Conservation (phyloP, 1,140 invertebrate species). For the Bombus consobrinus region DNA sequence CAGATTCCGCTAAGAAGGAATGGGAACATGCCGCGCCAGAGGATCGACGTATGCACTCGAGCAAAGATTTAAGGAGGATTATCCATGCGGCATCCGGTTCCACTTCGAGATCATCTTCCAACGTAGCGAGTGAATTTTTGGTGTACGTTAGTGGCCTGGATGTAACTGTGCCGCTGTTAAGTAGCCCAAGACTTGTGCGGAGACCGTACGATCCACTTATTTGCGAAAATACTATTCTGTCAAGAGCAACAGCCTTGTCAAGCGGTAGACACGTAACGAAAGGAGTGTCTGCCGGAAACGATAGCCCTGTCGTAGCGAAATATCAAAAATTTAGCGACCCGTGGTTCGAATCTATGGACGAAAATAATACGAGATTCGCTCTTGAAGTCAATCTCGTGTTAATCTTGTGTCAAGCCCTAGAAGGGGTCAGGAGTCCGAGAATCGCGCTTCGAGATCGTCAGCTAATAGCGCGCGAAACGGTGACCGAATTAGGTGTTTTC, state of each 20-base stretch:
- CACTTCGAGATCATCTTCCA: slow-evolving; percentile 48
- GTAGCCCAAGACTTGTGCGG: slow-evolving; percentile 76
- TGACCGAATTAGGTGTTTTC: slow-evolving; percentile 79
- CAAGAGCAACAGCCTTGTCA: slow-evolving; percentile 76
- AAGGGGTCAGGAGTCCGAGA: slow-evolving; percentile 79
- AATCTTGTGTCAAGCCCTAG: slow-evolving; percentile 78
- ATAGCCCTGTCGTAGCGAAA: slow-evolving; percentile 59
- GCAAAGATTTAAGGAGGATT: slow-evolving; percentile 77
- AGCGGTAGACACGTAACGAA: slow-evolving; percentile 71
- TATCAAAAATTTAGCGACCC: slow-evolving; percentile 71
- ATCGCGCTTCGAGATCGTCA: slow-evolving; percentile 78
- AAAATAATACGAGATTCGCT: slow-evolving; percentile 79
- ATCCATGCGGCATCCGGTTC: slow-evolving; percentile 66
- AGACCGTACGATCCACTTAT: slow-evolving; percentile 80
- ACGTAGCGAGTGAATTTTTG: slow-evolving; percentile 66
- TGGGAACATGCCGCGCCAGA: slow-evolving; percentile 79
- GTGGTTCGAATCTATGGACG: slow-evolving; percentile 81
- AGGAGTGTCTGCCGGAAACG: slow-evolving; percentile 45
- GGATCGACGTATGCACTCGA: slow-evolving; percentile 73
- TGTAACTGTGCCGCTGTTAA: slow-evolving; percentile 76
- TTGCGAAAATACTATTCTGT: slow-evolving; percentile 81
- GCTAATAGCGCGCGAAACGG: slow-evolving; percentile 80
- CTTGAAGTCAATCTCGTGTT: slow-evolving; percentile 79
- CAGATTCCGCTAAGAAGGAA: slow-evolving; percentile 77
- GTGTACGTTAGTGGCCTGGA: slow-evolving; percentile 76